Evolutionary conservation across 2,113 vertebrate genomes (phyloP), one percentile per base, ranked within the genome.

Genomic region (Austrofundulus limnaeus): DNA sequence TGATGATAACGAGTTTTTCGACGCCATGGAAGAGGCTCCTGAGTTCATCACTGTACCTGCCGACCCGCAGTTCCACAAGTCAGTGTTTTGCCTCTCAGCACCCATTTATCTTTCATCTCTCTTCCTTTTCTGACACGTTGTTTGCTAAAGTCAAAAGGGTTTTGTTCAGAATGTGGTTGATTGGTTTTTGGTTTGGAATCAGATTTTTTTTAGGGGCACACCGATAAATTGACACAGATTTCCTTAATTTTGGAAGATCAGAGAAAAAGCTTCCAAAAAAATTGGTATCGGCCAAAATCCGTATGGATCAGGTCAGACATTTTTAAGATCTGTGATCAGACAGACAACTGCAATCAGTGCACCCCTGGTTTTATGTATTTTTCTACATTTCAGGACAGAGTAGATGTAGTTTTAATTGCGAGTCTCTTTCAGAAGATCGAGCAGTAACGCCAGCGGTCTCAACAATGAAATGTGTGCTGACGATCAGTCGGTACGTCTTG

Each of bases 1-100:
- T 0, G 97, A 98, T 0, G 96, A 98, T 67, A 97, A 96, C 0
- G 96, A 98, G 77, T 98, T 98, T 84, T 98, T 98, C 3, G 97
- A 98, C 0, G 92, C 92, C 2, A 87, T 92, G 83, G 92, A 93
- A 23, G 92, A 92, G 5, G 95, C 95, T 0, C 95, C 96, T 0
- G 96, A 98, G 77, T 97, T 96, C 66, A 96, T 98, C 80, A 93
- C 94, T 12, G 83, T 94, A 61, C 95, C 95, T 0, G 96, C 95
- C 6, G 92, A 90, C 61, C 90, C 95, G 62, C 95, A 96, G 47
- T 92, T 92, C n/a, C 96, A 98, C 91, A 98, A 95, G 97, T 97
- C 82, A 89, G 84, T 83, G 19, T 20, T 16, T 12, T 0, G 31
- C 41, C 13, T 10, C 14, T n/a, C 7, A 19, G 5, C 39, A 11